phyloP scores from a whole-genome alignment of 1,140 invertebrate species.

The Zophobas morio region DNA sequence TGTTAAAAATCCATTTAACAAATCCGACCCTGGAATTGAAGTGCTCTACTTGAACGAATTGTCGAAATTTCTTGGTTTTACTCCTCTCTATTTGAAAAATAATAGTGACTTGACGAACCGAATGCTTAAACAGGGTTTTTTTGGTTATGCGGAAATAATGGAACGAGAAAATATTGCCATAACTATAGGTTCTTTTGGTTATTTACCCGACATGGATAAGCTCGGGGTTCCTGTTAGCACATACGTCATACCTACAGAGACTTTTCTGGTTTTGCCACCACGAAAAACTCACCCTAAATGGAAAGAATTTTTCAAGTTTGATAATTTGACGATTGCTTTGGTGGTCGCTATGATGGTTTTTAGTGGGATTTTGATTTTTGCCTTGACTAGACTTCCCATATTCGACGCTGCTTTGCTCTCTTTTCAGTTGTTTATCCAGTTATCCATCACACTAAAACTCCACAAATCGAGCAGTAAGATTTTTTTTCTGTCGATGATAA shows the following conservation, averaged over 20 bases:
- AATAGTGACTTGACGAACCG: neutral
- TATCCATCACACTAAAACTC: neutral
- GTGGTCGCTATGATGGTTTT: neutral
- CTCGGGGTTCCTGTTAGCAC: neutral
- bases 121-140: neutral
- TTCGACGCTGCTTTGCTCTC: neutral
- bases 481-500: conserved; percentile 1
- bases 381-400: neutral
- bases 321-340: neutral
- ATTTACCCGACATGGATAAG: neutral
- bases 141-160: neutral
- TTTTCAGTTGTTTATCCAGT: neutral
- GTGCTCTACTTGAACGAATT: conserved; percentile 8
- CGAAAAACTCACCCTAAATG: conserved; percentile 1
- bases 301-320: conserved; percentile 11
- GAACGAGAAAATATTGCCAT: neutral
- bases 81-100: neutral
- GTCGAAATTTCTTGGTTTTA: neutral
- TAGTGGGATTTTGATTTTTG: neutral
- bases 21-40: conserved; percentile 22
- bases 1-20: conserved; percentile 14
- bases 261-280: neutral
- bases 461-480: neutral
- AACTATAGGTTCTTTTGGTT: neutral
- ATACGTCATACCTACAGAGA: neutral